phyloP scores from a whole-genome alignment of 2,113 vertebrate species.

The Benitochromis conjunctus region DNA sequence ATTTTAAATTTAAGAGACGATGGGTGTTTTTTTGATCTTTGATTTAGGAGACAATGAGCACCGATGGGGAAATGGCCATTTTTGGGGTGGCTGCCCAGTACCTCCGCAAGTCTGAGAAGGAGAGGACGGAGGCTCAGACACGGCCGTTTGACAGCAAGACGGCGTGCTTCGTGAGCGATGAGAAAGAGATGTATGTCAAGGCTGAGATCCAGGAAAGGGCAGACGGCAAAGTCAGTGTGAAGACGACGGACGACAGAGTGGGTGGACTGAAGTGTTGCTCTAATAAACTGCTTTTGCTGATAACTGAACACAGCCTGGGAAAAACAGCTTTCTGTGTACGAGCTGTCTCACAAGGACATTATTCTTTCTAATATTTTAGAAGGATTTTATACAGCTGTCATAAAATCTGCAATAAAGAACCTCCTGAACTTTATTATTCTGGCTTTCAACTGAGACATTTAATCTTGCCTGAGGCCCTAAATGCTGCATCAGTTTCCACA shows the following conservation, averaged over 20 bases:
- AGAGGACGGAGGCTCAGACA: slow-evolving; percentile 76
- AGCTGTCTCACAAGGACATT: neutral
- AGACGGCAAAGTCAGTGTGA: slow-evolving; percentile 71
- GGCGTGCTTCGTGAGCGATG: slow-evolving; percentile 77
- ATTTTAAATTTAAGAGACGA: neutral
- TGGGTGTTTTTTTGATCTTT: neutral
- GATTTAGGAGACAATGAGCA: slow-evolving; percentile 34
- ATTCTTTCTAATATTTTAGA: neutral
- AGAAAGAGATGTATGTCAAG: slow-evolving; percentile 74
- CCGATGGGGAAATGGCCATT: slow-evolving; percentile 71
- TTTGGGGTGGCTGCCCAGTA: slow-evolving; percentile 75
- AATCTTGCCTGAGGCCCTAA: neutral
- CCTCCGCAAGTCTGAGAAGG: slow-evolving; percentile 78
- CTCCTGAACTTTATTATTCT: neutral
- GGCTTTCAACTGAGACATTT: neutral
- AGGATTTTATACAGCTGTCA: neutral
- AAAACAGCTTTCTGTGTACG: neutral
- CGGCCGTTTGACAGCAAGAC: slow-evolving; percentile 79
- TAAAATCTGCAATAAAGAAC: neutral
- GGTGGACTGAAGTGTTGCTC: slow-evolving; percentile 14
- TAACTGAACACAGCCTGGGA: neutral
- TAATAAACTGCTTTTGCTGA: neutral
- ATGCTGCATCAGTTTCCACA: neutral
- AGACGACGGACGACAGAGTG: slow-evolving; percentile 77
- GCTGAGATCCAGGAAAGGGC: slow-evolving; percentile 72